Evolutionary conservation across 2,113 vertebrate species (phyloP).

Genomic region (Probosciger aterrimus): DNA sequence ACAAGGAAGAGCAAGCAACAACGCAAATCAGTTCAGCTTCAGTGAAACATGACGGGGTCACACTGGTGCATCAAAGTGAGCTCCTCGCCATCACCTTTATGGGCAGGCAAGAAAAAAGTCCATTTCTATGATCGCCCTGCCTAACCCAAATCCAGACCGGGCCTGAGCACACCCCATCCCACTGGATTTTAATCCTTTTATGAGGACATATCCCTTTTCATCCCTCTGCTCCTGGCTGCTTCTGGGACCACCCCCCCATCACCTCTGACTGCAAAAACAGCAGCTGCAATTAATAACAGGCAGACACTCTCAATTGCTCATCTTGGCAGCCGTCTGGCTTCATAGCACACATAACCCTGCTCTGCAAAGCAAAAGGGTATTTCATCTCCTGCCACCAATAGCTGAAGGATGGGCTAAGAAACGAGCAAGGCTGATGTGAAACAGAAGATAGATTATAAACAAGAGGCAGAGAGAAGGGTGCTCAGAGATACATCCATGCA

Average conservation of each 20-base stretch:
- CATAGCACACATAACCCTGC: neutral
- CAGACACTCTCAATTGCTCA: neutral
- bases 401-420: conserved; percentile 1
- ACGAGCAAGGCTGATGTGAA: neutral
- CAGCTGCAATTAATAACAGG: neutral
- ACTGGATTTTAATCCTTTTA: neutral
- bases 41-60: neutral
- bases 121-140: neutral
- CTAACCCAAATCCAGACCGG: accelerated
- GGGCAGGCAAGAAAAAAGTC: neutral
- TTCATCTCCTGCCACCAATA: neutral
- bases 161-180: neutral
- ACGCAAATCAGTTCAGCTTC: neutral
- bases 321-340: conserved; percentile 41
- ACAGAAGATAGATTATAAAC: neutral
- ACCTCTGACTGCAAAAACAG: neutral
- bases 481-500: neutral
- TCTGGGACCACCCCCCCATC: neutral
- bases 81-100: neutral
- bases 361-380: neutral
- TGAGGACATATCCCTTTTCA: neutral
- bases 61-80: neutral
- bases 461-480: neutral
- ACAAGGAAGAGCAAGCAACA: conserved; percentile 7
- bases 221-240: neutral